Conservation (phyloP, 2,888 invertebrate genomes). For the Pristionchus maxplancki region DNA sequence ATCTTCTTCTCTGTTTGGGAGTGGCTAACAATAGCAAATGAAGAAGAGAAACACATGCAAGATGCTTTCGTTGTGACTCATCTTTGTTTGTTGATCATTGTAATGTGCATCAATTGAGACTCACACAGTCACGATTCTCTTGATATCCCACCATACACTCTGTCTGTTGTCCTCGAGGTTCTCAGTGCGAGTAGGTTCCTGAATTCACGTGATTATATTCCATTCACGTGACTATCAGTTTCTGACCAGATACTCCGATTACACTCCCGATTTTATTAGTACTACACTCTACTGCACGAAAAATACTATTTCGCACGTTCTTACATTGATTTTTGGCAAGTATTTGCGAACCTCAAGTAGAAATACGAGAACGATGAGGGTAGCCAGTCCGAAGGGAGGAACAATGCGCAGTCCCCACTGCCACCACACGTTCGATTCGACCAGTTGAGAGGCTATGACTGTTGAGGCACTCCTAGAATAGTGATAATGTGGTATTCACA, state of each 20-base stretch:
- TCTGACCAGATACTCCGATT: background rate
- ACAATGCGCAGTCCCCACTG: conserved; percentile 51
- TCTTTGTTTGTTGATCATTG: background rate
- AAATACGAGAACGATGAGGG: background rate
- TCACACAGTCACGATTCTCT: conserved; percentile 37
- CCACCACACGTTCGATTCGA: background rate
- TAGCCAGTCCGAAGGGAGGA: conserved; percentile 32
- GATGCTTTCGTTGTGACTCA: background rate
- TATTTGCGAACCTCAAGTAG: background rate
- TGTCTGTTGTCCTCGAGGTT: background rate
- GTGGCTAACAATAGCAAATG: background rate
- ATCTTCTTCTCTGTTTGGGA: background rate
- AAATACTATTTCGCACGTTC: no score
- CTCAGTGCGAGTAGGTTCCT: conserved; percentile 5
- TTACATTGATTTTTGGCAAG: no score
- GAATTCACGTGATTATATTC: background rate
- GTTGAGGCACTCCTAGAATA: conserved; percentile 43
- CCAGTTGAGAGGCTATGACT: conserved; percentile 39
- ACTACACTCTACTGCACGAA: no score
- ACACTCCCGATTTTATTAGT: background rate
- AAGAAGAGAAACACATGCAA: no score
- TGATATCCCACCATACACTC: conserved; percentile 31
- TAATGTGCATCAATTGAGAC: background rate
- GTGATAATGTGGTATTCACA: background rate
- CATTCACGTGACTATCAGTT: background rate